A percentile compares a stretch with the other conserved stretches of the same genome.
phyloP scores from a whole-genome alignment of 2,797 vertebrate species.

The Epinephelus coioides region DNA sequence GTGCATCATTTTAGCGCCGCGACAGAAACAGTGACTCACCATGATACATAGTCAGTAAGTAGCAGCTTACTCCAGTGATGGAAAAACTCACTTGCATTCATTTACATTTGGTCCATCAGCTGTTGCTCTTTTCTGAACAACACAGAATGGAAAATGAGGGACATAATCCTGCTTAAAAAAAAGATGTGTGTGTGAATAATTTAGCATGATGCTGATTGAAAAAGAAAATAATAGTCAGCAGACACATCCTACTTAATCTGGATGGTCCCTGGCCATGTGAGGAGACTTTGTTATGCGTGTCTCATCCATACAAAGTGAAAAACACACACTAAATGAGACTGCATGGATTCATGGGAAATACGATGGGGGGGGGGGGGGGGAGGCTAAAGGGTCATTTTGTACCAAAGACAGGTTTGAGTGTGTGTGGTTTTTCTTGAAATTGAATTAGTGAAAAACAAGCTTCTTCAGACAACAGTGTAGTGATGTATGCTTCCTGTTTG shows the following conservation, averaged over 20 bases:
- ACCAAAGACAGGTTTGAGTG: not conserved
- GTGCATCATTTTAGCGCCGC: slow-evolving; percentile 32
- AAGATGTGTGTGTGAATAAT: slow-evolving; percentile 53
- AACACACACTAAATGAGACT: not conserved
- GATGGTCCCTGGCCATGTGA: slow-evolving; percentile 6
- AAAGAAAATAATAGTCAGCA: slow-evolving; percentile 45
- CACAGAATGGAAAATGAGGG: slow-evolving; percentile 31
- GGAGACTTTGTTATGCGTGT: slow-evolving; percentile 9
- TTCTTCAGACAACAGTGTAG: not conserved
- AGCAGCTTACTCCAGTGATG: slow-evolving; percentile 23
- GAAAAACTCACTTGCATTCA: slow-evolving; percentile 35
- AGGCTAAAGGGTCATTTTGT: not conserved
- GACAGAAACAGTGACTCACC: slow-evolving; percentile 40
- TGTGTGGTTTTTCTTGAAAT: not conserved
- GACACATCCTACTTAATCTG: slow-evolving; percentile 42
- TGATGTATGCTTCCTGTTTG: slow-evolving; percentile 7
- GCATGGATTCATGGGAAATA: not conserved
- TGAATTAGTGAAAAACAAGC: not conserved
- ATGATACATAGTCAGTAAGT: slow-evolving; percentile 55
- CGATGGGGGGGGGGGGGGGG: not conserved
- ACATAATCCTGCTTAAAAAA: slow-evolving; percentile 3
- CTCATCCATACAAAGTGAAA: slow-evolving; percentile 28
- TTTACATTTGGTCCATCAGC: slow-evolving; percentile 45
- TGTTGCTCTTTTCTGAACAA: slow-evolving; percentile 11
- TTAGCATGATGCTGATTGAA: slow-evolving; percentile 49